These are phyloP conservation scores for Onychostruthus taczanowskii DNA, from an alignment of 2,113 vertebrate species.

Conservation along the genomic window DNA sequence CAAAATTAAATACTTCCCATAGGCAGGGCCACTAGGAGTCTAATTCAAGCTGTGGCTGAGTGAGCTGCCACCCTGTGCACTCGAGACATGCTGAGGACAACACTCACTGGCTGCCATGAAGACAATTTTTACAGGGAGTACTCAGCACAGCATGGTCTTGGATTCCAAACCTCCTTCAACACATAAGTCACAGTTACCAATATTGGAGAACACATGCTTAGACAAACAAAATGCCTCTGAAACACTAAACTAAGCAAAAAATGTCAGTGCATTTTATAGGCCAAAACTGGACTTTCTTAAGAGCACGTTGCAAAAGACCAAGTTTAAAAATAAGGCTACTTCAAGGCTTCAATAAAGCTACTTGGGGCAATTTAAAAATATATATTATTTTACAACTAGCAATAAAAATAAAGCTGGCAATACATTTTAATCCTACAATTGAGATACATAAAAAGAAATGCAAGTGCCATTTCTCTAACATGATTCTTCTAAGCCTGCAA, in stretches of 20 bases:
- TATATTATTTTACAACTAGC: neutral
- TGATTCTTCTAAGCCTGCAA: neutral
- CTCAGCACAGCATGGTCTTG: neutral
- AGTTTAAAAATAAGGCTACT: neutral
- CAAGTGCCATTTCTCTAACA: neutral
- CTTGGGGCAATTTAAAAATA: neutral
- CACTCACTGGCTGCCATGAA: neutral
- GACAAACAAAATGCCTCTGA: neutral
- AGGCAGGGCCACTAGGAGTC: neutral
- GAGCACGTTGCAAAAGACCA: accelerated
- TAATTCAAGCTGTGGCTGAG: neutral
- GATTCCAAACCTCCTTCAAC: neutral
- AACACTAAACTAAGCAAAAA: neutral
- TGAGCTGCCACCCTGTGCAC: neutral
- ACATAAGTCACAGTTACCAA: neutral
- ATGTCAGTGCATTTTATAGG: neutral
- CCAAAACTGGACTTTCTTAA: neutral
- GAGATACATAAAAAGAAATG: neutral
- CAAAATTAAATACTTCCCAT: neutral
- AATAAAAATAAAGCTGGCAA: neutral
- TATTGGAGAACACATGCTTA: accelerated
- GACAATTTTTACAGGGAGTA: neutral
- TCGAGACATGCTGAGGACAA: accelerated
- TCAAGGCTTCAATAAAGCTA: neutral
- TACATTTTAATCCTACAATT: neutral